Evolutionary conservation across 1,140 invertebrate genomes (phyloP).

Genomic region (Papilio aristodemus): DNA sequence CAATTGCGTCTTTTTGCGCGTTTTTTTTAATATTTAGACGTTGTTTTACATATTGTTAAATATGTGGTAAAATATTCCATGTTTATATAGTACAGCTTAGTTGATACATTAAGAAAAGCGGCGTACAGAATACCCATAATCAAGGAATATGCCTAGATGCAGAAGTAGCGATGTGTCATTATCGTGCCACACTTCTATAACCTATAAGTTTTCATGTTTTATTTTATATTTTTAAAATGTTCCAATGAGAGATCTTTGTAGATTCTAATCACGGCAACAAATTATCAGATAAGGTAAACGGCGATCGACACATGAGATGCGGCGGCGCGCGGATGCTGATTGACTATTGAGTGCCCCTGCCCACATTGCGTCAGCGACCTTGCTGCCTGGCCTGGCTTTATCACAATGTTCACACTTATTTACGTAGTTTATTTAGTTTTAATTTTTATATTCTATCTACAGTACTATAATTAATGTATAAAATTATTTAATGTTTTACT

Average conservation of each 20-base stretch:
- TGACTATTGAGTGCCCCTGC: slow-evolving; percentile 41
- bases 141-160: too few relatives aligned
- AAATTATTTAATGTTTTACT: too few relatives aligned
- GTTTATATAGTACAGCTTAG: too few relatives aligned
- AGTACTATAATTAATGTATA: too few relatives aligned
- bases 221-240: background rate
- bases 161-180: too few relatives aligned
- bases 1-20: background rate
- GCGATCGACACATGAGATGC: slow-evolving; percentile 31
- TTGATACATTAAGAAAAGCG: too few relatives aligned
- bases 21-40: background rate
- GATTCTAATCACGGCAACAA: slow-evolving; percentile 15
- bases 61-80: background rate
- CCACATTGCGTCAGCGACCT: slow-evolving; percentile 50
- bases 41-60: background rate
- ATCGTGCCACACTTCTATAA: too few relatives aligned
- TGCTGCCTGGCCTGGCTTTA: slow-evolving; percentile 30
- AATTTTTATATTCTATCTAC: too few relatives aligned
- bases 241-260: background rate
- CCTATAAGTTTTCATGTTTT: too few relatives aligned
- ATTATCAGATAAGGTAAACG: slow-evolving; percentile 27
- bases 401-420: slow-evolving; percentile 8
- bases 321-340: slow-evolving; percentile 35
- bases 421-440: too few relatives aligned
- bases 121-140: too few relatives aligned